Evolutionary conservation across 2,888 invertebrate species (phyloP).

Genomic region (Heteromurus nitidus): DNA sequence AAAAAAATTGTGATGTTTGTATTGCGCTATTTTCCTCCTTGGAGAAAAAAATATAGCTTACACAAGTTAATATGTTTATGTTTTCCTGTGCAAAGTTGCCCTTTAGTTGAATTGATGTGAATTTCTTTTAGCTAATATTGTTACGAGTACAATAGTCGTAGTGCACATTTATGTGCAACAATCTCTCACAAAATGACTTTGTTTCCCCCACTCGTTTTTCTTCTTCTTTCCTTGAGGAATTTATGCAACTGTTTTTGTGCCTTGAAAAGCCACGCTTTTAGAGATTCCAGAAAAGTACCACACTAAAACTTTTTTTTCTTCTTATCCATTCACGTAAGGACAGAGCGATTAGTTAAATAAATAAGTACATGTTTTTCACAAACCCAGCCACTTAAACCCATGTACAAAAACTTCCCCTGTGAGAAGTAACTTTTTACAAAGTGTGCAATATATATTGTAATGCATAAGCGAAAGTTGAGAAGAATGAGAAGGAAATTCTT

Average conservation of each 20-base stretch:
- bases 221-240: neutral
- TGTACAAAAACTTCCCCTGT: neutral
- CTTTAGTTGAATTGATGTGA: too few species aligned
- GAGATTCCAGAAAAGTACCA: neutral
- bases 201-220: neutral
- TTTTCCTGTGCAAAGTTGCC: too few species aligned
- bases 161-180: neutral
- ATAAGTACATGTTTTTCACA: neutral
- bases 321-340: neutral
- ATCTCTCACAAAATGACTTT: neutral
- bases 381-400: neutral
- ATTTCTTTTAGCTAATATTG: too few species aligned
- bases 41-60: neutral
- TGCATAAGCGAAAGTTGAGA: neutral
- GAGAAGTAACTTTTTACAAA: too few species aligned
- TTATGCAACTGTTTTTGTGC: neutral
- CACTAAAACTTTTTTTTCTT: neutral
- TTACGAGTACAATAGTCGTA: too few species aligned
- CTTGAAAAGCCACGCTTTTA: neutral
- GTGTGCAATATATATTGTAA: too few species aligned
- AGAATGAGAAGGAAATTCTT: neutral
- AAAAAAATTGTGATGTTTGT: neutral
- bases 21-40: slow-evolving; percentile 1
- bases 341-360: slow-evolving; percentile 1
- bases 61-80: too few species aligned